Percentiles rank a stretch among this genome's conserved stretches.
These are phyloP conservation scores for Protaetia brevitarsis DNA, from an alignment of 1,140 invertebrate species.

Conservation along the genomic window DNA sequence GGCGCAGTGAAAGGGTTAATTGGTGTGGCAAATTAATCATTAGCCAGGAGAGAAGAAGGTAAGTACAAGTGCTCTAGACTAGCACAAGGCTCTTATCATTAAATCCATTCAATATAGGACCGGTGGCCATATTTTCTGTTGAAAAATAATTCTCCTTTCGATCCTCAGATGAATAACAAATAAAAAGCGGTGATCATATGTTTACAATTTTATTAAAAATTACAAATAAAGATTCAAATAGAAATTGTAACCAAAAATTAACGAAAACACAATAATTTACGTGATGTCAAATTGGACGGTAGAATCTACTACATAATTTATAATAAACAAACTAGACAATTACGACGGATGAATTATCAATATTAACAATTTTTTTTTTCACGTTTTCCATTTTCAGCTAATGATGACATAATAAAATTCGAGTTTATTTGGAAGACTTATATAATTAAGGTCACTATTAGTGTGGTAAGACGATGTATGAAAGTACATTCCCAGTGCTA, in stretches of 20 bases:
- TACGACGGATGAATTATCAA: not conserved
- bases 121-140: too few relatives aligned
- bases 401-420: slow-evolving; percentile 4
- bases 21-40: too few relatives aligned
- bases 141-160: not conserved
- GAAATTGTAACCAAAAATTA: not conserved
- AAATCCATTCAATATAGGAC: too few relatives aligned
- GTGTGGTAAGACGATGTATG: too few relatives aligned
- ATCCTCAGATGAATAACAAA: not conserved
- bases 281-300: slow-evolving; percentile 3
- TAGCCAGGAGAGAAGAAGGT: too few relatives aligned
- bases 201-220: not conserved
- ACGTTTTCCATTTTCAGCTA: not conserved
- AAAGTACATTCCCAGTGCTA: slow-evolving; percentile 3
- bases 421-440: slow-evolving; percentile 16
- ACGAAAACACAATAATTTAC: not conserved
- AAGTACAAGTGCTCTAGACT: too few relatives aligned
- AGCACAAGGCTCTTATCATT: too few relatives aligned
- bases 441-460: slow-evolving; percentile 1
- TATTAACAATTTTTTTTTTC: not conserved
- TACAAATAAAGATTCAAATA: not conserved
- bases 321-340: not conserved
- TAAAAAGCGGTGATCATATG: not conserved
- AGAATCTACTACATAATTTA: not conserved
- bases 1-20: too few relatives aligned